These are phyloP conservation scores for Stichopus horrens DNA, from an alignment of 53 echinoderm and acorn worm species.

Conservation along the genomic window DNA sequence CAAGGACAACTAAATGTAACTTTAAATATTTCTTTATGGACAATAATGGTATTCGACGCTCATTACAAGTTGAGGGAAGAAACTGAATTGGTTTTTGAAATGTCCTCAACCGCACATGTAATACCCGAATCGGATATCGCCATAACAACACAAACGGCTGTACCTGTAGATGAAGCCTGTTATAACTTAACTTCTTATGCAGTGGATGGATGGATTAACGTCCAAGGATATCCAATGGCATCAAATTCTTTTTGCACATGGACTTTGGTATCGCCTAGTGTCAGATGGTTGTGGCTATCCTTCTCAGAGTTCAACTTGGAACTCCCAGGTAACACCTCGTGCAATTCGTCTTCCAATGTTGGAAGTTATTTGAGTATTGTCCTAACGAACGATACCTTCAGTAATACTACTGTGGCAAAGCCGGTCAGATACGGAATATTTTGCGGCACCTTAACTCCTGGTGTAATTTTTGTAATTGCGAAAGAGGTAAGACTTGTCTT, in stretches of 20 bases:
- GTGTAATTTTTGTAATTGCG: background rate
- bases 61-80: slow-evolving; percentile 3
- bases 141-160: background rate
- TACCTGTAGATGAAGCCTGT: background rate
- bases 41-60: background rate
- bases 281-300: background rate
- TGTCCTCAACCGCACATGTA: background rate
- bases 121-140: background rate
- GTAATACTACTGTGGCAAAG: background rate
- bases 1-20: slow-evolving; percentile 7
- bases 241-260: background rate
- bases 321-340: background rate
- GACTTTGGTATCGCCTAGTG: background rate
- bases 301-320: background rate
- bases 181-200: background rate
- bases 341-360: background rate
- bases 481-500: slow-evolving; percentile 9
- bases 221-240: slow-evolving; percentile 7
- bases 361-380: slow-evolving; percentile 3
- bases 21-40: slow-evolving; percentile 9
- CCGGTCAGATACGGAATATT: background rate
- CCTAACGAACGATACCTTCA: slow-evolving; percentile 5
- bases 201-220: background rate
- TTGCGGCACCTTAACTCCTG: slow-evolving; percentile 6
- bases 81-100: background rate